phyloP scores from a whole-genome alignment of 2,888 invertebrate species.

The Tipula lateralis region DNA sequence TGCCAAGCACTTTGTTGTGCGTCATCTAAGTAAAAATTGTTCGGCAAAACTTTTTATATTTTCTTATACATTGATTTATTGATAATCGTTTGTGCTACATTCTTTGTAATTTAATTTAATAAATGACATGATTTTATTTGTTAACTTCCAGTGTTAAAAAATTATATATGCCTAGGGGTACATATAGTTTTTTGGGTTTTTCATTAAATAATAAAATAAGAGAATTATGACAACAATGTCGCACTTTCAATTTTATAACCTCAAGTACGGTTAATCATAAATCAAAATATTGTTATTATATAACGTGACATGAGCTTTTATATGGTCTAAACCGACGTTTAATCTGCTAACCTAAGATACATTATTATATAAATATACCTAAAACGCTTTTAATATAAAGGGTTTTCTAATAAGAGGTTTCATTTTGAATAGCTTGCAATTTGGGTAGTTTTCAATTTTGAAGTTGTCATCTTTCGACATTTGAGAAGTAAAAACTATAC shows the following conservation, averaged over 20 bases:
- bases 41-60: no score
- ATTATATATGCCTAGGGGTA: neutral
- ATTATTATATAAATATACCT: neutral
- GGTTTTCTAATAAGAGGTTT: no score
- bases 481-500: no score
- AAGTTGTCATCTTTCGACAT: no score
- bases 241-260: slow-evolving; percentile 24
- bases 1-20: no score
- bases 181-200: neutral
- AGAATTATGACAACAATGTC: slow-evolving; percentile 6
- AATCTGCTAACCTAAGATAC: neutral
- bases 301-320: neutral
- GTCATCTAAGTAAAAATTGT: no score
- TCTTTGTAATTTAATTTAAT: neutral
- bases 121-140: neutral
- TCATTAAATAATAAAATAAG: neutral
- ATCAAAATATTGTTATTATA: neutral
- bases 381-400: no score
- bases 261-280: slow-evolving; percentile 11
- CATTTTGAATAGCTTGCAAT: no score
- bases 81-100: neutral
- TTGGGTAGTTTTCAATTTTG: no score
- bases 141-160: slow-evolving; percentile 15
- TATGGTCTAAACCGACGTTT: neutral
- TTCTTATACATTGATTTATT: neutral